Conservation (phyloP, 2,888 invertebrate species). For the Habroteleia sp. region DNA sequence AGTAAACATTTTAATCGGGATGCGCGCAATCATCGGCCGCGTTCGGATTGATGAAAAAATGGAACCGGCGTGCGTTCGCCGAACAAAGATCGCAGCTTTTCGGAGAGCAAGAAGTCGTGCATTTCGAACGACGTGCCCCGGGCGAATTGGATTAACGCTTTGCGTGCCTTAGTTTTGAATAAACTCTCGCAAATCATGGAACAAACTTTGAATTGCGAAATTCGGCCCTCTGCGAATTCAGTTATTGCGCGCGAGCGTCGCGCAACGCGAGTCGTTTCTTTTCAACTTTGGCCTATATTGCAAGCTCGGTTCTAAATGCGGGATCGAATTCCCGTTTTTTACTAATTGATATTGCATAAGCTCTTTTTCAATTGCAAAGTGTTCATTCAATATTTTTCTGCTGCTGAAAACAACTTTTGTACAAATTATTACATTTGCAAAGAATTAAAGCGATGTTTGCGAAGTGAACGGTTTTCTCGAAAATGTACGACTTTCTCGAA, state of each 20-base stretch:
- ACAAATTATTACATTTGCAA: too few relatives aligned
- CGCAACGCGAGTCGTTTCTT: background rate
- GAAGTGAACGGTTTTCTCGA: too few relatives aligned
- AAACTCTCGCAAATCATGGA: conserved; percentile 43
- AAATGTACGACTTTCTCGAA: too few relatives aligned
- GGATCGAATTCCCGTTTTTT: background rate
- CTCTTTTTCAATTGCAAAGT: too few relatives aligned
- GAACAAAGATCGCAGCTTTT: conserved; percentile 15
- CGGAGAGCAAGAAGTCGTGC: conserved; percentile 26
- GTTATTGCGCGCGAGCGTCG: conserved; percentile 20
- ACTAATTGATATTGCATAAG: conserved; percentile 1
- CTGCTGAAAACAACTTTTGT: too few relatives aligned
- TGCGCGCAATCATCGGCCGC: too few relatives aligned
- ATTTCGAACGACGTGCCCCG: conserved; percentile 30
- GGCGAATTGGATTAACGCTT: conserved; percentile 46
- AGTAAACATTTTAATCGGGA: too few relatives aligned
- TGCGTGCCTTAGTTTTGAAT: conserved; percentile 43
- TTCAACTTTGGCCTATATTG: conserved; percentile 11
- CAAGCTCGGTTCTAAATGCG: too few relatives aligned
- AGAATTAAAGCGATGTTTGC: too few relatives aligned
- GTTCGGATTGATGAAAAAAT: too few relatives aligned
- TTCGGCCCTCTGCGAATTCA: conserved; percentile 25
- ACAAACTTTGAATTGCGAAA: conserved; percentile 41
- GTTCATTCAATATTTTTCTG: too few relatives aligned
- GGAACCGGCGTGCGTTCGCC: background rate